A percentile compares a stretch with the other conserved stretches of the same genome.
Conservation (phyloP, 2,888 invertebrate species). For the Cerceris rybyensis region DNA sequence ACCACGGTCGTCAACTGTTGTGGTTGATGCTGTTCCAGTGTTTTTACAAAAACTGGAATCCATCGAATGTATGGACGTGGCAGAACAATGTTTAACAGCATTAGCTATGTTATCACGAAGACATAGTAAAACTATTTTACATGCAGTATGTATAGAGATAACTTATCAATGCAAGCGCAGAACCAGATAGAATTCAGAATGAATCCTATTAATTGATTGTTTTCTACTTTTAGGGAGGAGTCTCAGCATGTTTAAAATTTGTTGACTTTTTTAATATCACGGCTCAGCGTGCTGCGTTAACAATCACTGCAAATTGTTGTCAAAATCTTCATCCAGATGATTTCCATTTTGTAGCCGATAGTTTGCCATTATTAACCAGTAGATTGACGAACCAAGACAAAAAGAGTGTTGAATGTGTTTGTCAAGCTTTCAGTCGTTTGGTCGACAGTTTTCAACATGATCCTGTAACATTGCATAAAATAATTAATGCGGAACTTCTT, state of each 20-base stretch:
- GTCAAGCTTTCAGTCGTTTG: constrained; percentile 96
- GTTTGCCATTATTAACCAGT: constrained; percentile 91
- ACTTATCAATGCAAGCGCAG: background rate
- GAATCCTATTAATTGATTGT: background rate
- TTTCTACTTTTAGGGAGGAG: constrained; percentile 89
- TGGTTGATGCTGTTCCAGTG: constrained; percentile 98
- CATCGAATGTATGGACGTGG: constrained; percentile 99
- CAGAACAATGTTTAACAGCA: constrained; percentile 98
- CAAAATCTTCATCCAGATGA: constrained; percentile 96
- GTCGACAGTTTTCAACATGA: constrained; percentile 98
- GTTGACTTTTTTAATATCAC: constrained; percentile 99
- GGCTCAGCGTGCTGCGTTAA: constrained; percentile 97
- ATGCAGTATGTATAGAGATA: constrained; percentile 86
- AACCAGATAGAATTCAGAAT: background rate
- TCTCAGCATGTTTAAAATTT: constrained; percentile 97
- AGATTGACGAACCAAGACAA: constrained; percentile 95
- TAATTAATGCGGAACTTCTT: constrained; percentile 94
- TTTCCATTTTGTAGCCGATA: constrained; percentile 95
- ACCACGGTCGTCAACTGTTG: constrained; percentile 97
- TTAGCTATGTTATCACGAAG: constrained; percentile 97
- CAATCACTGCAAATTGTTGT: constrained; percentile 99
- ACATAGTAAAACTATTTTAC: constrained; percentile 97
- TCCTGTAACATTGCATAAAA: constrained; percentile 94
- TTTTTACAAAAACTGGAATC: constrained; percentile 98
- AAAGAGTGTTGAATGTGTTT: constrained; percentile 98